These are phyloP conservation scores for Bembecia ichneumoniformis DNA, from an alignment of 2,888 invertebrate species.

Conservation along the genomic window DNA sequence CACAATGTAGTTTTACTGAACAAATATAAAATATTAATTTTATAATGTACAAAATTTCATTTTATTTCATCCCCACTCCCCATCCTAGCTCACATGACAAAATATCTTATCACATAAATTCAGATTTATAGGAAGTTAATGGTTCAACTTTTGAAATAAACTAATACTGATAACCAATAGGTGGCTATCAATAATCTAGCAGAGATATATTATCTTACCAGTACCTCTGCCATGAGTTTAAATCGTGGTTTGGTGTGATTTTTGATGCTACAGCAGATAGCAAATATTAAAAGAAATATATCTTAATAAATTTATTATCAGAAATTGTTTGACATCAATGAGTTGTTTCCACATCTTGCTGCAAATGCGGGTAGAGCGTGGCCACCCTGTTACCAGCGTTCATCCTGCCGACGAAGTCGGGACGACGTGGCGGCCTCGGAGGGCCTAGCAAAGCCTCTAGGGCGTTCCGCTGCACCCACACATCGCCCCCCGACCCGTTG, in stretches of 20 bases:
- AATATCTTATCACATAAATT: no score
- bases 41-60: slow-evolving; percentile 64
- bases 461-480: slow-evolving; percentile 62
- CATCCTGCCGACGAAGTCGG: slow-evolving; percentile 78
- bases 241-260: no score
- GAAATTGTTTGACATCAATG: slow-evolving; percentile 23
- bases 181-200: no score
- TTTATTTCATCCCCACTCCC: slow-evolving; percentile 27
- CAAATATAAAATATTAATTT: slow-evolving; percentile 74
- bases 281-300: no score
- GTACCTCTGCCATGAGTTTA: no score
- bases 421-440: slow-evolving; percentile 62
- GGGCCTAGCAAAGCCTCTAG: slow-evolving; percentile 69
- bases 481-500: slow-evolving; percentile 27
- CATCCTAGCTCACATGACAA: neutral
- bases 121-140: no score
- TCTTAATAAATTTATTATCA: no score
- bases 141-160: no score
- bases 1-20: slow-evolving; percentile 73
- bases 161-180: no score
- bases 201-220: no score
- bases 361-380: slow-evolving; percentile 81
- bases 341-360: slow-evolving; percentile 48
- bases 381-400: slow-evolving; percentile 76
- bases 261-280: no score